phyloP scores from a whole-genome alignment of 2,888 invertebrate species.

The Imbricaverruca yamaguchii region DNA sequence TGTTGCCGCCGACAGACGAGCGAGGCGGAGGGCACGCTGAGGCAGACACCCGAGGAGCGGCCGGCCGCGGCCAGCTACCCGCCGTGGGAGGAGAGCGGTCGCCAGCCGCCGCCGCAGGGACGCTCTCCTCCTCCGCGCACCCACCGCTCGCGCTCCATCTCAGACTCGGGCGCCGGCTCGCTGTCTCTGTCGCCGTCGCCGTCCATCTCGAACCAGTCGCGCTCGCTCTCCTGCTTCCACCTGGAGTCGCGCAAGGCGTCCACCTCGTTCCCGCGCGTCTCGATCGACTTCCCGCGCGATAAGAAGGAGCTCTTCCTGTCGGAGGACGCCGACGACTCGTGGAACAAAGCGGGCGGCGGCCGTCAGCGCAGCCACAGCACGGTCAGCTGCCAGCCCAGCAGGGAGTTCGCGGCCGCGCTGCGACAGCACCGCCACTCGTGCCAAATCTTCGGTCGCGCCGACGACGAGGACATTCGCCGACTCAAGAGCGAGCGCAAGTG shows the following conservation, averaged over 20 bases:
- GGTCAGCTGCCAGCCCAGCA: constrained; percentile 11
- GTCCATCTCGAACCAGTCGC: constrained; percentile 13
- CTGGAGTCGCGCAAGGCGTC: background rate
- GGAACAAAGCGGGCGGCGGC: background rate
- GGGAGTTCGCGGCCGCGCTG: constrained; percentile 6
- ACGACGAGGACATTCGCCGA: constrained; percentile 6
- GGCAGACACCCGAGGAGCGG: too few relatives aligned
- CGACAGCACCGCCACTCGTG: background rate
- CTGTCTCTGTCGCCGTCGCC: background rate
- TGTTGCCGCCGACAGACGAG: constrained; percentile 54
- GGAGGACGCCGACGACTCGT: constrained; percentile 15
- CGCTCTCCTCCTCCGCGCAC: background rate
- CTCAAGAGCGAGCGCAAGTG: constrained; percentile 7
- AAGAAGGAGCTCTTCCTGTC: constrained; percentile 1
- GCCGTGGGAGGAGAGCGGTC: constrained; percentile 55
- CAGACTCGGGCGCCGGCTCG: constrained; percentile 8
- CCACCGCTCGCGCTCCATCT: constrained; percentile 7
- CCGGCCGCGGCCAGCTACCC: constrained; percentile 78
- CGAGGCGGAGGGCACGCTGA: constrained; percentile 78
- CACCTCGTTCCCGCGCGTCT: constrained; percentile 16
- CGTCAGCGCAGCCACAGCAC: constrained; percentile 14
- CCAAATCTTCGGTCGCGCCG: constrained; percentile 6
- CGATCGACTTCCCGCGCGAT: constrained; percentile 22
- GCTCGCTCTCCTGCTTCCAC: constrained; percentile 22
- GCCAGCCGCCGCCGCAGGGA: too few relatives aligned